Evolutionary conservation across 2,113 vertebrate genomes (phyloP).

Genomic region (Larimichthys polyactis): DNA sequence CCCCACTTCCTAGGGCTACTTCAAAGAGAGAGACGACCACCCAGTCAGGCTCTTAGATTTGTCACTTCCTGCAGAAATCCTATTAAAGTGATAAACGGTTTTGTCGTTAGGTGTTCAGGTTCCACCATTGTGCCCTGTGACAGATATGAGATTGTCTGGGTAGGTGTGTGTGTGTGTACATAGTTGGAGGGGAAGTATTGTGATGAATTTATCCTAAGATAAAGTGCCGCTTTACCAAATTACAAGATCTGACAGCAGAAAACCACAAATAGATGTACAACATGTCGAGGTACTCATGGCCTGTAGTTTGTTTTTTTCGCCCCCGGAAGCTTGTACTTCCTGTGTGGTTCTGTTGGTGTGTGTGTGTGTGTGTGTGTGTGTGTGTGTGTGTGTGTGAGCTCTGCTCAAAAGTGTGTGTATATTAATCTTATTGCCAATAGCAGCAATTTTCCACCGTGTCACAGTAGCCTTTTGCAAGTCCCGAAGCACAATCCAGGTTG

Average conservation of each 20-base stretch:
- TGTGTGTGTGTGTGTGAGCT: neutral
- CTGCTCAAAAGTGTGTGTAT: neutral
- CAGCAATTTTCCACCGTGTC: slow-evolving; percentile 55
- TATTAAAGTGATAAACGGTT: slow-evolving; percentile 76
- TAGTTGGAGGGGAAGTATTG: slow-evolving; percentile 5
- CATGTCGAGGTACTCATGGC: neutral
- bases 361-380: neutral
- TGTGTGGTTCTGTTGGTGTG: slow-evolving; percentile 4
- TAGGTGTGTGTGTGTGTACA: neutral
- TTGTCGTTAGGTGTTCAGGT: slow-evolving; percentile 54
- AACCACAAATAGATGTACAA: slow-evolving; percentile 40
- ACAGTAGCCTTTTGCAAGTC: slow-evolving; percentile 37
- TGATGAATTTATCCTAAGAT: slow-evolving; percentile 47
- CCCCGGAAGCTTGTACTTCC: neutral
- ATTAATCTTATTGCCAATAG: slow-evolving; percentile 48
- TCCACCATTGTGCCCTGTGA: slow-evolving; percentile 46
- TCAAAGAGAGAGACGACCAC: slow-evolving; percentile 61
- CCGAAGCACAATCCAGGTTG: slow-evolving; percentile 63
- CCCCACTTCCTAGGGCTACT: slow-evolving; percentile 52
- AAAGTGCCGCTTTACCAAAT: slow-evolving; percentile 60
- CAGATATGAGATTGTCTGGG: slow-evolving; percentile 44
- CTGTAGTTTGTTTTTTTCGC: neutral
- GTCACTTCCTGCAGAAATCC: slow-evolving; percentile 69
- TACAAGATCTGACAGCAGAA: slow-evolving; percentile 47
- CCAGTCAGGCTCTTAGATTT: slow-evolving; percentile 56